Evolutionary conservation across 2,888 invertebrate species (phyloP).

Genomic region (Autographa pulchrina): DNA sequence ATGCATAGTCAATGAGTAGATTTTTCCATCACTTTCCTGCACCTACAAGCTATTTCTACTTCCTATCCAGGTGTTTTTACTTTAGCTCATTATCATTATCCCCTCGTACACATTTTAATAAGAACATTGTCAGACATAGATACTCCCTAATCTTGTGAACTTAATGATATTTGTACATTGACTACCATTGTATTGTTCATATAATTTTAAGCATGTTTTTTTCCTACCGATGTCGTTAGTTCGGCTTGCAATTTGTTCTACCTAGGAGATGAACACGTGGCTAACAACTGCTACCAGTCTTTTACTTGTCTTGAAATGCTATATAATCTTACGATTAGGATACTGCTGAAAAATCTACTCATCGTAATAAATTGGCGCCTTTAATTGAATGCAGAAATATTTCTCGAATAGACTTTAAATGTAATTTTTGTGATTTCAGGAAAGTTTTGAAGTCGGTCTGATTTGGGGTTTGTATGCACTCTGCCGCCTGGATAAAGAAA

Average conservation of each 20-base stretch:
- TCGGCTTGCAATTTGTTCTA: slow-evolving; percentile 47
- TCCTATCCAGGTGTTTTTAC: slow-evolving; percentile 26
- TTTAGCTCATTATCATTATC: slow-evolving; percentile 23
- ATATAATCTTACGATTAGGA: slow-evolving; percentile 30
- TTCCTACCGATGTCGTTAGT: slow-evolving; percentile 52
- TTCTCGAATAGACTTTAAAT: slow-evolving; percentile 58
- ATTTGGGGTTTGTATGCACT: slow-evolving; percentile 78
- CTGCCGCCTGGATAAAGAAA: slow-evolving; percentile 74
- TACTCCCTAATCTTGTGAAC: slow-evolving; percentile 25
- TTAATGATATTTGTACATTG: slow-evolving; percentile 30
- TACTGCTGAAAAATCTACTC: slow-evolving; percentile 67
- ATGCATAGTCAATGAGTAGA: slow-evolving; percentile 60
- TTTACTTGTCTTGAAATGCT: slow-evolving; percentile 45
- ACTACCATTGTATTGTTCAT: slow-evolving; percentile 31
- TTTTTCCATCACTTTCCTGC: slow-evolving; percentile 59
- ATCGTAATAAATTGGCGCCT: slow-evolving; percentile 48
- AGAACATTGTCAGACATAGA: slow-evolving; percentile 24
- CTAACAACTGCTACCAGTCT: slow-evolving; percentile 40
- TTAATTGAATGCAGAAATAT: slow-evolving; percentile 33
- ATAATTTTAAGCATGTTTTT: slow-evolving; percentile 50
- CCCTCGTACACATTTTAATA: slow-evolving; percentile 15
- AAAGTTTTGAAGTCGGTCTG: slow-evolving; percentile 78
- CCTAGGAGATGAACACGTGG: slow-evolving; percentile 44
- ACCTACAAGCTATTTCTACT: slow-evolving; percentile 34
- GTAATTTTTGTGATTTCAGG: slow-evolving; percentile 82